Conservation (phyloP, 2,888 invertebrate genomes). For the Chrysotoxum bicinctum region DNA sequence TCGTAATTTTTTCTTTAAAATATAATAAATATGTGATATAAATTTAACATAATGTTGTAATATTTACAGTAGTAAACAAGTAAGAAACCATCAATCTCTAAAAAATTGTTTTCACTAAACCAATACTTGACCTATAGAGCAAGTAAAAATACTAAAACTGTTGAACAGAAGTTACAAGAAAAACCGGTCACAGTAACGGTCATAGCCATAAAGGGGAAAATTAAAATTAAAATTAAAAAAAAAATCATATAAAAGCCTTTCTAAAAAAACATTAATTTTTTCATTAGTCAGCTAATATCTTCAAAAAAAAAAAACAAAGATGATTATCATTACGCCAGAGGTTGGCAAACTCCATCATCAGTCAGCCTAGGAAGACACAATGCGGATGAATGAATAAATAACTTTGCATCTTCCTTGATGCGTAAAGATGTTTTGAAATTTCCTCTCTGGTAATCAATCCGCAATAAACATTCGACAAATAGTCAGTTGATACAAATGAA, state of each 20-base stretch:
- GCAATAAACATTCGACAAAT: background rate
- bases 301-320: background rate
- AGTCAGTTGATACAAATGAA: background rate
- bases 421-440: background rate
- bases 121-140: background rate
- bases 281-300: background rate
- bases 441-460: constrained; percentile 4
- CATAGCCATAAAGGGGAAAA: background rate
- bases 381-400: background rate
- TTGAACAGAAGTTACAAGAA: background rate
- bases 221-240: background rate
- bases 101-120: background rate
- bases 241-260: background rate
- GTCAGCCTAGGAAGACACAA: background rate
- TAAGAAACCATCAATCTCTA: too few relatives aligned
- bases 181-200: background rate
- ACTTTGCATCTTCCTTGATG: constrained; percentile 28
- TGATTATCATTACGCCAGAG: constrained; percentile 4
- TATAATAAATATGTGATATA: too few relatives aligned
- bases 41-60: too few relatives aligned
- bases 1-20: too few relatives aligned
- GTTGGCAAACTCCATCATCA: constrained; percentile 13
- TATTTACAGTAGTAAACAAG: too few relatives aligned
- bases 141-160: background rate
- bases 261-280: constrained; percentile 1